Evolutionary conservation across 1,140 invertebrate species (phyloP).

Genomic region (Lasioglossum albipes): DNA sequence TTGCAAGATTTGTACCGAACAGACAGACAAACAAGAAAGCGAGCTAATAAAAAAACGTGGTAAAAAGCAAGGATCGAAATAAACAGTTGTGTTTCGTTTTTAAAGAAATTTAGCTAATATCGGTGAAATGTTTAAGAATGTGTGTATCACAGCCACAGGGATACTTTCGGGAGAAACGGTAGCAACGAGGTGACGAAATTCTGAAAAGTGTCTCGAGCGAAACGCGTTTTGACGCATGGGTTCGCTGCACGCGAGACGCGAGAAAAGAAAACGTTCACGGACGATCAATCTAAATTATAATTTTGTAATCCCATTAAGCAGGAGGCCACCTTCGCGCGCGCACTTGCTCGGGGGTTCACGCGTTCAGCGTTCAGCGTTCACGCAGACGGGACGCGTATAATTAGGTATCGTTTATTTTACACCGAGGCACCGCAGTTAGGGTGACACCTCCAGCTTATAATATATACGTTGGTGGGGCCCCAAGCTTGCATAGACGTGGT

Average conservation of each 20-base stretch:
- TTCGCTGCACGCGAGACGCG: too few species aligned
- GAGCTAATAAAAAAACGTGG: too few species aligned
- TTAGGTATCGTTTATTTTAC: slow-evolving; percentile 79
- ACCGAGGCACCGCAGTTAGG: slow-evolving; percentile 58
- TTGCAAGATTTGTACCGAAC: too few species aligned
- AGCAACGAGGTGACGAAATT: too few species aligned
- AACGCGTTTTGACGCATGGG: not conserved
- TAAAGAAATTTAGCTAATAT: too few species aligned
- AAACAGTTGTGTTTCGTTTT: too few species aligned
- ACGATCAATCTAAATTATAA: slow-evolving; percentile 74
- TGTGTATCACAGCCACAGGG: too few species aligned
- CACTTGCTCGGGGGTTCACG: slow-evolving; percentile 65
- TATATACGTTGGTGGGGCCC: slow-evolving; percentile 14
- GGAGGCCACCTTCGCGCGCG: slow-evolving; percentile 62
- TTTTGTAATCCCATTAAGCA: slow-evolving; percentile 71
- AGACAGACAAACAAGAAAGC: too few species aligned
- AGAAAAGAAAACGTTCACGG: not conserved
- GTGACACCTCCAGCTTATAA: slow-evolving; percentile 45
- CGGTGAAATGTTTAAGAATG: too few species aligned
- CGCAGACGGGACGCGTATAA: slow-evolving; percentile 73
- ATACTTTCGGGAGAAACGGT: too few species aligned
- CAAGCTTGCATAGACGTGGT: slow-evolving; percentile 44
- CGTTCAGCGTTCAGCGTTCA: slow-evolving; percentile 58
- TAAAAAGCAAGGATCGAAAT: too few species aligned
- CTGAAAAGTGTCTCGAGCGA: not conserved